Conservation (phyloP, 1,140 invertebrate species). For the Periplaneta americana region DNA sequence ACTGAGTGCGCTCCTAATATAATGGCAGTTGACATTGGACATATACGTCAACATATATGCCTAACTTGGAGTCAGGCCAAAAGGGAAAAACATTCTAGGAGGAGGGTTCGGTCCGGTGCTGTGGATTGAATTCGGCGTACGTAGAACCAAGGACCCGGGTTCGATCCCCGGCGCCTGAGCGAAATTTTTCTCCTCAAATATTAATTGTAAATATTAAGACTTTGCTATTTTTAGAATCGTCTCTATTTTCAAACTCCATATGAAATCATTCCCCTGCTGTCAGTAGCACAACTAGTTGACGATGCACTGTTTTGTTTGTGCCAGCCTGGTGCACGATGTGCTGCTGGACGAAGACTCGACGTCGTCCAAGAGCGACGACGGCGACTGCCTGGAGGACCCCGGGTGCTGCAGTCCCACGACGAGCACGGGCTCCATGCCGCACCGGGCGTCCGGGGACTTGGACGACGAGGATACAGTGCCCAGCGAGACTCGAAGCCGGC, state of each 20-base stretch:
- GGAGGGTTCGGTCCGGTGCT: too few species aligned
- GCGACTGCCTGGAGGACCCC: slow-evolving; percentile 30
- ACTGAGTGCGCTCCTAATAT: too few species aligned
- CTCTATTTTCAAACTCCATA: neutral
- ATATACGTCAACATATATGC: too few species aligned
- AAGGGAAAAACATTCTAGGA: too few species aligned
- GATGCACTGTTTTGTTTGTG: neutral
- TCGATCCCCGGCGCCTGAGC: too few species aligned
- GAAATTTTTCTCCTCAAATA: too few species aligned
- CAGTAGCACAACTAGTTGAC: neutral
- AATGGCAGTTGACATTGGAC: too few species aligned
- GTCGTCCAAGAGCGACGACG: slow-evolving; percentile 63
- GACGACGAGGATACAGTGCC: neutral
- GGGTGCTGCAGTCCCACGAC: slow-evolving; percentile 25
- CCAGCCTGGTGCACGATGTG: slow-evolving; percentile 71
- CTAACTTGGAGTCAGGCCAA: too few species aligned
- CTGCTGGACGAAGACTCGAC: slow-evolving; percentile 67
- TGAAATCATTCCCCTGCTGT: neutral
- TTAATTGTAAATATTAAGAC: neutral
- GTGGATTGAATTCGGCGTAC: too few species aligned
- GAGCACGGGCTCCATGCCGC: slow-evolving; percentile 33
- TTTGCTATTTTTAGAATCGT: neutral
- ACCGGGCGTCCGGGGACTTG: slow-evolving; percentile 17
- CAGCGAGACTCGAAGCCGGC: slow-evolving; percentile 1
- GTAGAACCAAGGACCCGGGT: too few species aligned